Percentiles rank a stretch among this genome's conserved stretches.
Evolutionary conservation across 2,797 vertebrate species (phyloP).

Genomic region (Distichodus sexfasciatus): DNA sequence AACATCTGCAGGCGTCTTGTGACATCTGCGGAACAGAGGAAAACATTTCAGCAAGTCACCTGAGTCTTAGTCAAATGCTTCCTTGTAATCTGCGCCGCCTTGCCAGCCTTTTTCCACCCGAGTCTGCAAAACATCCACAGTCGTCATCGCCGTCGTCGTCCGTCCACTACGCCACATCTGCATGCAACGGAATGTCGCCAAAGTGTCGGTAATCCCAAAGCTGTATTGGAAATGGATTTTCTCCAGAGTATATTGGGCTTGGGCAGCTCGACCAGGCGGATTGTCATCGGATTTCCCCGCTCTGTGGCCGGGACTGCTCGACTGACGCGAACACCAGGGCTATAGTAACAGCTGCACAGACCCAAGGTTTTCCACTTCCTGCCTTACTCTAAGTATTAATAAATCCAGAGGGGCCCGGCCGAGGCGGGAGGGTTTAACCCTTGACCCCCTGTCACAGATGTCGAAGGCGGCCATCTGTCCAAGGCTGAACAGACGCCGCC

Average conservation of each 20-base stretch:
- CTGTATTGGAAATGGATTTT: constrained; percentile 11
- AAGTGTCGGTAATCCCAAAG: background rate
- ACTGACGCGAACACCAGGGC: constrained; percentile 10
- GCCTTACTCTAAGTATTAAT: constrained; percentile 20
- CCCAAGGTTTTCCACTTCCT: constrained; percentile 21
- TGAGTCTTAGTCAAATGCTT: constrained; percentile 58
- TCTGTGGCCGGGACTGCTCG: too few species aligned
- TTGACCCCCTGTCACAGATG: background rate
- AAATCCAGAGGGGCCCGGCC: constrained; percentile 2
- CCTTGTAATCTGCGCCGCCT: constrained; percentile 4
- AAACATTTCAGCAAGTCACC: constrained; percentile 51
- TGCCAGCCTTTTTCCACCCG: background rate
- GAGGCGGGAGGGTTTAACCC: constrained; percentile 23
- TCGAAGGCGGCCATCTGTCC: background rate
- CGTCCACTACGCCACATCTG: background rate
- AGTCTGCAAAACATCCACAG: background rate
- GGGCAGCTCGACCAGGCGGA: background rate
- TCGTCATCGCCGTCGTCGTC: background rate
- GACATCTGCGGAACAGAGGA: constrained; percentile 29
- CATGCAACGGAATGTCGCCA: background rate
- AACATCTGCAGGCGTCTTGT: constrained; percentile 47
- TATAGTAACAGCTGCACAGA: constrained; percentile 11
- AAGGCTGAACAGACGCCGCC: background rate
- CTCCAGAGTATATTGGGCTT: constrained; percentile 7
- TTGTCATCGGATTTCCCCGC: too few species aligned